A percentile compares a stretch with the other conserved stretches of the same genome.
Conservation (phyloP, 2,888 invertebrate species). For the Nebria brevicollis region DNA sequence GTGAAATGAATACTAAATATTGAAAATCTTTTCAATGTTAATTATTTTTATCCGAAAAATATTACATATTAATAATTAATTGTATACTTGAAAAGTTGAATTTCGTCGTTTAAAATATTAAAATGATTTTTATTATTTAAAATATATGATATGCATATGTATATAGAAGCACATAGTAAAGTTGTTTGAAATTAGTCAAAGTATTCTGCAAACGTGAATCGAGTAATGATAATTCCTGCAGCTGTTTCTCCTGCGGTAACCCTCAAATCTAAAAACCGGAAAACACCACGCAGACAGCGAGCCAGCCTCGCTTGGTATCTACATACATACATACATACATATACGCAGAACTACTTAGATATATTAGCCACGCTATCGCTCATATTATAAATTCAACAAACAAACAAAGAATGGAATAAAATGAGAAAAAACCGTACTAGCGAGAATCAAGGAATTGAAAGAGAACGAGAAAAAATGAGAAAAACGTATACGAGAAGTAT, state of each 20-base stretch:
- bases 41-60: too few relatives aligned
- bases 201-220: not conserved
- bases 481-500: constrained; percentile 11
- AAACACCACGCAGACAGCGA: constrained; percentile 24
- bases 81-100: too few relatives aligned
- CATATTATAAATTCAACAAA: constrained; percentile 35
- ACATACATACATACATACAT: not conserved
- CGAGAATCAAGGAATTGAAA: constrained; percentile 13
- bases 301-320: not conserved
- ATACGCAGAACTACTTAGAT: constrained; percentile 33
- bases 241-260: not conserved
- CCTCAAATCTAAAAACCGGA: constrained; percentile 16
- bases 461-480: not conserved
- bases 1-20: too few relatives aligned
- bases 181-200: too few relatives aligned
- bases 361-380: constrained; percentile 33
- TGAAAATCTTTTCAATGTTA: too few relatives aligned
- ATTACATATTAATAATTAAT: too few relatives aligned
- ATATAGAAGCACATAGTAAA: too few relatives aligned
- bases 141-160: too few relatives aligned
- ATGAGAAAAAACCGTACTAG: constrained; percentile 32
- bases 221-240: not conserved
- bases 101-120: too few relatives aligned
- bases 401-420: constrained; percentile 31
- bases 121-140: too few relatives aligned